Evolutionary conservation across 2,888 invertebrate genomes (phyloP).

Genomic region (Cephalotes varians): DNA sequence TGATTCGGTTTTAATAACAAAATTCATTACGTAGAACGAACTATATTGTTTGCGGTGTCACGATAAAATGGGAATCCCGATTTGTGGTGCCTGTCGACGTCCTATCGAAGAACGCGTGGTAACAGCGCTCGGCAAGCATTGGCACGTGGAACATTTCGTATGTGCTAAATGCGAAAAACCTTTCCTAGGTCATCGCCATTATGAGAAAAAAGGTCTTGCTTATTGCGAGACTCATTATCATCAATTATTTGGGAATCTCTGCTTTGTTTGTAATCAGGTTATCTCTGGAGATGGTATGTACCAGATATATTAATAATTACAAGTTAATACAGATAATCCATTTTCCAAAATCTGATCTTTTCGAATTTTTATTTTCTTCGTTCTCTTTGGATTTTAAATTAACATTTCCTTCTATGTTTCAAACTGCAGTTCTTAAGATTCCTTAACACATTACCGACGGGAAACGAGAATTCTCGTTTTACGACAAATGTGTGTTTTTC

Average conservation of each 20-base stretch:
- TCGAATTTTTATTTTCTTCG: not conserved
- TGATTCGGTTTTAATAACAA: not conserved
- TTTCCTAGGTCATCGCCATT: constrained; percentile 99
- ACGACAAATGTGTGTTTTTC: too few relatives aligned
- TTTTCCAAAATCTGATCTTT: not conserved
- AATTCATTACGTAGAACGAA: constrained; percentile 90
- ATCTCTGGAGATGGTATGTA: constrained; percentile 98
- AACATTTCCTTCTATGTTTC: not conserved
- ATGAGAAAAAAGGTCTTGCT: constrained; percentile 99
- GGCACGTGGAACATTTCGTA: constrained; percentile 99
- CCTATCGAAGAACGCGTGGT: constrained; percentile 99
- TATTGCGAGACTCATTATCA: constrained; percentile 99
- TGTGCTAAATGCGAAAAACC: constrained; percentile 99
- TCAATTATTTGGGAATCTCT: constrained; percentile 99
- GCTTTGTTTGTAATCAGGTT: constrained; percentile 99
- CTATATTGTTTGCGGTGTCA: constrained; percentile 99
- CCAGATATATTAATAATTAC: not conserved
- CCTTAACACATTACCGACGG: too few relatives aligned
- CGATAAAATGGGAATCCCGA: constrained; percentile 99
- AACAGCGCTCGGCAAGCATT: constrained; percentile 98
- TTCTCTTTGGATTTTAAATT: constrained; percentile 4
- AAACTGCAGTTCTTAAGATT: not conserved
- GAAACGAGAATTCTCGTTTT: too few relatives aligned
- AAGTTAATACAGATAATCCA: not conserved
- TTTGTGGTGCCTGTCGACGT: constrained; percentile 99